These are phyloP conservation scores for Meloidogyne exigua DNA, from an alignment of 1,140 invertebrate genomes.

Conservation along the genomic window DNA sequence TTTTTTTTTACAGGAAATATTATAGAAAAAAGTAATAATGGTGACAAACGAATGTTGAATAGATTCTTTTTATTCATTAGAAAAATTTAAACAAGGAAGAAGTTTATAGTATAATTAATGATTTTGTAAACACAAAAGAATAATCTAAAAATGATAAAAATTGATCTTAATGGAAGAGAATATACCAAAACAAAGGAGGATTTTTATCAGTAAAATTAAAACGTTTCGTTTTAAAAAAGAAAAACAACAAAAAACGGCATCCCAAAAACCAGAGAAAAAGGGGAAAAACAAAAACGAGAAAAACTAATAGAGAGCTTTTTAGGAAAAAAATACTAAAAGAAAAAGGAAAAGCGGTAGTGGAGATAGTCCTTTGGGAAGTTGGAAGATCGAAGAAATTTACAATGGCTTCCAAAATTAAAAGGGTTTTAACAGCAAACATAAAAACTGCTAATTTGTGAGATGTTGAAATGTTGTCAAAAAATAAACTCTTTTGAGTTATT, in stretches of 20 bases:
- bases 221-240: not conserved
- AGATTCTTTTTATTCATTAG: not conserved
- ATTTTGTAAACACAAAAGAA: no score
- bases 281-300: not conserved
- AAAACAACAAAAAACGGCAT: not conserved
- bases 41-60: not conserved
- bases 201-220: not conserved
- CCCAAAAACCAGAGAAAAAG: conserved; percentile 1
- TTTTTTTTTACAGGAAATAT: no score
- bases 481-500: no score
- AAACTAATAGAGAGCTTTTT: not conserved
- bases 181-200: not conserved
- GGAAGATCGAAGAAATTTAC: not conserved
- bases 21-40: no score
- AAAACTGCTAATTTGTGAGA: not conserved
- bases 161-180: not conserved
- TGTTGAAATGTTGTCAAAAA: no score
- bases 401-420: not conserved
- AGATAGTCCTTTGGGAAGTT: not conserved
- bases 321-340: not conserved
- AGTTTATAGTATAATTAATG: no score
- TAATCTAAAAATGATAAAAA: no score
- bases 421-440: not conserved
- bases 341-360: not conserved
- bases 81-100: not conserved